Evolutionary conservation across 2,797 vertebrate genomes (phyloP), one percentile per base, ranked within the genome.

Genomic region (Rachycentron canadum): DNA sequence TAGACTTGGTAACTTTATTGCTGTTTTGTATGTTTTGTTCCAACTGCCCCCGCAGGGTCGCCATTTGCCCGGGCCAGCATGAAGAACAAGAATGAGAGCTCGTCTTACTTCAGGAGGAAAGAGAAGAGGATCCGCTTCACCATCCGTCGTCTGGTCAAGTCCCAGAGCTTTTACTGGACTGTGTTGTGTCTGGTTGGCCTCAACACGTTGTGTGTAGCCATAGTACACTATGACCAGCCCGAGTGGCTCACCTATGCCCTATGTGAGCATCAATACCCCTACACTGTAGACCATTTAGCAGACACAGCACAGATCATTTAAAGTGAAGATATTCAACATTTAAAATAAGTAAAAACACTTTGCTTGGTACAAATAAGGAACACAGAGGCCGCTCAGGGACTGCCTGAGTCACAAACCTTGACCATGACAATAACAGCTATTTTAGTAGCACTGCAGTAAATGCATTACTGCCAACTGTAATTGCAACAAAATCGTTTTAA

Each of bases 111-210:
- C 81, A 95, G 94, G 69, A 95, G 98, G 81, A 99, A 99, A 84
- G 97, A 97, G 92, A 99, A 98, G 88, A 95, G 97, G 93, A 94
- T 98, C 50, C 96, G 98, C 4, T 99, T 99, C 92, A 98, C 97
- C 90, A 97, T 98, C 73, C 96, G 98, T 1, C 97, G 95, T 69
- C 95, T 99, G 96, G 98, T 99, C 89, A 99, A 99, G 87, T 97
- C 97, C 0, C 98, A 99, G 94, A 96, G 96, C 91, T 99, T 99
- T 95, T 99, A 99, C 92, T 99, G 98, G 98, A 95, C 93, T 0
- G 98, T 99, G 49, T 90, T 99, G 82, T 99, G 97, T 2, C 95
- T 99, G 71, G 98, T 99, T 2, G 97, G 97, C 30, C 95, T 99
- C 81, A 99, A 99, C 93, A 99, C 97, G 0, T 81, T 99, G 80